Percentiles rank a stretch among this genome's conserved stretches.
phyloP scores from a whole-genome alignment of 1,140 invertebrate genomes.

The Chironomus tepperi region DNA sequence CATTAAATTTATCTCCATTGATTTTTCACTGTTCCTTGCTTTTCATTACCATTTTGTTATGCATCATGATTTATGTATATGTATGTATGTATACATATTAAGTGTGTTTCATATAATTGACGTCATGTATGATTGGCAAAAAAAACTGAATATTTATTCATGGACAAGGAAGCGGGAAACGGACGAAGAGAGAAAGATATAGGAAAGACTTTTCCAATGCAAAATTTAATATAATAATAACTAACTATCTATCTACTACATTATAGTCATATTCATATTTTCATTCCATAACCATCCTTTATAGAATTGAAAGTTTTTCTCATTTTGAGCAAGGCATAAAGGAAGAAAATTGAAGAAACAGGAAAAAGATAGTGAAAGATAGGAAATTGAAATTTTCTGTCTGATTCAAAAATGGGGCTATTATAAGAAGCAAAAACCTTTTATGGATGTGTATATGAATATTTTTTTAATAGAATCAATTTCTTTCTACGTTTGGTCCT shows the following conservation, averaged over 20 bases:
- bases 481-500: background rate
- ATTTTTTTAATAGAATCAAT: constrained; percentile 3
- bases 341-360: background rate
- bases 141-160: too few relatives aligned
- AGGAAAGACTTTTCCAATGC: background rate
- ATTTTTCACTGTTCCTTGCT: too few relatives aligned
- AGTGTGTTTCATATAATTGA: too few relatives aligned
- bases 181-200: background rate
- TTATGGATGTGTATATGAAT: background rate
- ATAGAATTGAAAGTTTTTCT: background rate
- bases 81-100: too few relatives aligned
- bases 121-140: too few relatives aligned
- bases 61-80: too few relatives aligned
- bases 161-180: too few relatives aligned
- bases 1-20: too few relatives aligned
- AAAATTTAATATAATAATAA: background rate
- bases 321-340: too few relatives aligned
- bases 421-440: constrained; percentile 4
- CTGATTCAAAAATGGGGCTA: constrained; percentile 4
- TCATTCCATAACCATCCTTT: background rate
- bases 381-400: constrained; percentile 9
- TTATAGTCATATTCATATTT: background rate
- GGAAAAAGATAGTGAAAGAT: constrained; percentile 8
- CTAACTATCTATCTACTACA: background rate
- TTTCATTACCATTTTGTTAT: too few relatives aligned